Evolutionary conservation across 2,888 invertebrate genomes (phyloP), one percentile per base, ranked within the genome.

Genomic region (Ophion obscuratus): DNA sequence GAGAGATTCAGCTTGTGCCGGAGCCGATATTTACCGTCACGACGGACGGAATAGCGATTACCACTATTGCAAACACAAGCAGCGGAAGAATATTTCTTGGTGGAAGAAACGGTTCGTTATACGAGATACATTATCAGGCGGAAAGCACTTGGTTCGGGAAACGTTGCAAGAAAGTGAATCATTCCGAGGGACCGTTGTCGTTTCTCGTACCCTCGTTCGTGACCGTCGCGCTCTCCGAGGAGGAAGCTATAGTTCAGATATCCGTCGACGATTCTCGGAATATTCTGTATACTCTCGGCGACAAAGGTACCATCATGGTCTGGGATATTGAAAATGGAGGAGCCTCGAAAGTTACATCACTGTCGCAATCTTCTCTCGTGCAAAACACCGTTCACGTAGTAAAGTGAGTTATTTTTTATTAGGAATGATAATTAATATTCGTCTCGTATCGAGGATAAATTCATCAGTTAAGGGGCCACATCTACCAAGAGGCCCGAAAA

Each of bases 91-190:
- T 99, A 90, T 99, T 99, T 94, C 96, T 99, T 93, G 99, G 99
- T 27, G 98, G 98, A 31, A 97, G 97, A 92, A 99, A 99, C 95
- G 99, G 99, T 11, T 97, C 97, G 90, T 95, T 99, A 0, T 99
- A 98, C 95, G 99, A 99, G 96, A 97, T 99, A 88, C 96, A 96
- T 88, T 99, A 99, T 95, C 98, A 98, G 95, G 97, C 97, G 70
- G 97, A 97, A 94, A 95, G 97, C 89, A 98, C 97, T 87, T 99
- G 99, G 99, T 98, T 99, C 94, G 98, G 98, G 27, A 97, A 98
- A 94, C 97, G 98, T 89, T 99, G 98, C 94, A 97, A 97, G 94
- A 99, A 99, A 95, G 96, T 99, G 0, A 99, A 99, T 94, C 98
- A 98, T 93, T 99, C 99, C 0, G 98, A 97, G 83, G 97, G 97